phyloP scores from a whole-genome alignment of 1,140 invertebrate genomes.

The Halesus radiatus region DNA sequence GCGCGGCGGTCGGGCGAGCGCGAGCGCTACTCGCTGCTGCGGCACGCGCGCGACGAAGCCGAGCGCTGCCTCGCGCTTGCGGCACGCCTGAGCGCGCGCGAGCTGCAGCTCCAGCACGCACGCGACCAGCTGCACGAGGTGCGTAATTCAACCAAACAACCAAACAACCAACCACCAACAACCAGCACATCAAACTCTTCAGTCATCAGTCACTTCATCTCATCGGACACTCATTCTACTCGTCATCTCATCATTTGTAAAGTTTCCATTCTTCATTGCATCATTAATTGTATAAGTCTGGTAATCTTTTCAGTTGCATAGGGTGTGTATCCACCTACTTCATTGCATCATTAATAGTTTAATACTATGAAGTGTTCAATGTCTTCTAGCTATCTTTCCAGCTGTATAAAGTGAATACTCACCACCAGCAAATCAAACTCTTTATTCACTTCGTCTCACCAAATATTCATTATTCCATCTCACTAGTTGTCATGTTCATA shows the following conservation, averaged over 20 bases:
- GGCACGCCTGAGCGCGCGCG: conserved; percentile 87
- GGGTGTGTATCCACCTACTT: too few species aligned
- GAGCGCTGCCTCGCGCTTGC: conserved; percentile 88
- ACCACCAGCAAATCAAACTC: too few species aligned
- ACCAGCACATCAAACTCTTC: conserved; percentile 8
- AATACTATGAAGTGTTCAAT: too few species aligned
- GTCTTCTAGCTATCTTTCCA: too few species aligned
- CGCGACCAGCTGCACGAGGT: conserved; percentile 87
- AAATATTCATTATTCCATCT: too few species aligned
- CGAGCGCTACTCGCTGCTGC: conserved; percentile 88
- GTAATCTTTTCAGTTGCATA: too few species aligned
- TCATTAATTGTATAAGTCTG: too few species aligned
- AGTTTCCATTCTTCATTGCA: not conserved
- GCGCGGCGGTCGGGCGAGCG: conserved; percentile 76
- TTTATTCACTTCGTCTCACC: too few species aligned
- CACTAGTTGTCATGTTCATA: too few species aligned
- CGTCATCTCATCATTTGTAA: not conserved
- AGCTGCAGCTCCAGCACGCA: conserved; percentile 86
- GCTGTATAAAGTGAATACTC: too few species aligned
- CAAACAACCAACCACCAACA: conserved; percentile 36
- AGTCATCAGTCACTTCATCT: too few species aligned
- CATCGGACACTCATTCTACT: not conserved
- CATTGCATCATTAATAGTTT: too few species aligned
- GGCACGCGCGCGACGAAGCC: conserved; percentile 90
- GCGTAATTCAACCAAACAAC: conserved; percentile 55